A percentile compares a stretch with the other conserved stretches of the same genome.
Conservation (phyloP, 2,797 vertebrate species). For the Babyrousa celebensis region DNA sequence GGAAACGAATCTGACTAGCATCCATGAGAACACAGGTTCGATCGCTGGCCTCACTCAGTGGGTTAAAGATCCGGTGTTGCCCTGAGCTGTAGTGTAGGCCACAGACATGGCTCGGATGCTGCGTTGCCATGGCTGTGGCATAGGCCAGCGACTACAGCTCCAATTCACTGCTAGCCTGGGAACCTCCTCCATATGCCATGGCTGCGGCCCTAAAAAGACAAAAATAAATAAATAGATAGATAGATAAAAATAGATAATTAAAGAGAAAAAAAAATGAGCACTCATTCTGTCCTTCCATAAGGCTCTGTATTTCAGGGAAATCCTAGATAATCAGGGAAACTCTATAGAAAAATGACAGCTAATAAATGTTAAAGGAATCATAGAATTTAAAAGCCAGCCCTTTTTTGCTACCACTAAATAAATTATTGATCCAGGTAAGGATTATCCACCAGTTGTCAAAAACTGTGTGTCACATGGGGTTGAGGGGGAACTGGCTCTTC, state of each 20-base stretch:
- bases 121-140: too few species aligned
- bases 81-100: too few species aligned
- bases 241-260: constrained; percentile 33
- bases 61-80: too few species aligned
- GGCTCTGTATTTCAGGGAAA: constrained; percentile 63
- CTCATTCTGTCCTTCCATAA: constrained; percentile 37
- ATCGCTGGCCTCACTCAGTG: too few species aligned
- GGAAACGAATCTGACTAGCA: too few species aligned
- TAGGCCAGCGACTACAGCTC: too few species aligned
- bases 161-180: too few species aligned
- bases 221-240: too few species aligned
- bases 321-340: constrained; percentile 1
- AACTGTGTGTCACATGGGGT: background rate
- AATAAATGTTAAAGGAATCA: constrained; percentile 39
- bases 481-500: background rate
- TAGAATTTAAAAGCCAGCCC: constrained; percentile 51
- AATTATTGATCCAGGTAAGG: constrained; percentile 49
- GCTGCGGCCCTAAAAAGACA: too few species aligned
- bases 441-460: constrained; percentile 1
- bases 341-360: constrained; percentile 59
- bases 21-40: too few species aligned
- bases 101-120: too few species aligned
- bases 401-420: constrained; percentile 57
- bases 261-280: constrained; percentile 42
- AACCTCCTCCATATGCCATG: too few species aligned